Conservation (phyloP, 2,113 vertebrate species). For the Platysteira castanea region DNA sequence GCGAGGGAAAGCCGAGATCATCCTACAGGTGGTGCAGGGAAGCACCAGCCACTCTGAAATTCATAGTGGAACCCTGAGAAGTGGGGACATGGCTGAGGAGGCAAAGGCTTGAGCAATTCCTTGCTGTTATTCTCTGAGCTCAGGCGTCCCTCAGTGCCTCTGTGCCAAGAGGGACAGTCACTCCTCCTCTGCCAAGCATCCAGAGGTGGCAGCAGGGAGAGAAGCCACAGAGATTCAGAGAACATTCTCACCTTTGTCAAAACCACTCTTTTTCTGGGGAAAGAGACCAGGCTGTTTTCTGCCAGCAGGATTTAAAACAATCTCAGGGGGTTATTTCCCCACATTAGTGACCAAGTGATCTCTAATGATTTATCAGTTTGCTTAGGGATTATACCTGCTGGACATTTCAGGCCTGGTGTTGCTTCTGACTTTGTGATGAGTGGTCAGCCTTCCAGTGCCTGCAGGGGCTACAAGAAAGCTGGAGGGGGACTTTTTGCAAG, state of each 20-base stretch:
- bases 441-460: not conserved
- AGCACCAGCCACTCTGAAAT: not conserved
- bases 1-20: not conserved
- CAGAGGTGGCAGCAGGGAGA: not conserved
- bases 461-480: not conserved
- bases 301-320: not conserved
- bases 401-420: not conserved
- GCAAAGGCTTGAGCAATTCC: not conserved
- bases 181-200: not conserved
- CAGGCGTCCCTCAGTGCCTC: not conserved
- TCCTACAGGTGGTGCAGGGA: not conserved
- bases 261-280: not conserved
- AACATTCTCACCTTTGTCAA: not conserved
- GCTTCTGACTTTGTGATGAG: not conserved
- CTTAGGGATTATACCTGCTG: not conserved
- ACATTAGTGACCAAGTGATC: not conserved
- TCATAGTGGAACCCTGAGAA: not conserved
- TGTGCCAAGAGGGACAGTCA: rapidly evolving
- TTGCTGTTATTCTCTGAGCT: not conserved
- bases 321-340: not conserved
- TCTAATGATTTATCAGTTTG: not conserved
- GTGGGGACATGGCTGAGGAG: not conserved
- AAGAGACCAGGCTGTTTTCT: not conserved
- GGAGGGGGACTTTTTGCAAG: not conserved
- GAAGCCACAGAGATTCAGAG: not conserved